phyloP scores from a whole-genome alignment of 2,113 vertebrate species.

The Bothrops jararaca region DNA sequence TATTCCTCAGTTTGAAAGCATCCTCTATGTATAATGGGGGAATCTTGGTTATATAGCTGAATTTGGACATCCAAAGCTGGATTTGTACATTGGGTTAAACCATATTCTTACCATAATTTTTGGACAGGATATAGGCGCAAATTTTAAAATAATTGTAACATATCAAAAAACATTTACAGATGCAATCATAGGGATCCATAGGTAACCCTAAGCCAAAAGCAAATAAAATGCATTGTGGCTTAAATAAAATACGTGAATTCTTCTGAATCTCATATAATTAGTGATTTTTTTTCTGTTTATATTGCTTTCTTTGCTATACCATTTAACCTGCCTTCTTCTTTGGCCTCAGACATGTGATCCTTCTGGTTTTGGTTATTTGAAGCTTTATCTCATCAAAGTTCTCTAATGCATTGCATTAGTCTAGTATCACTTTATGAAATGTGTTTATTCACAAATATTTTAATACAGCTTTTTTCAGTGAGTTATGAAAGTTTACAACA shows the following conservation, averaged over 20 bases:
- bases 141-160: not conserved
- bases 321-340: not conserved
- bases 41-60: too few relatives aligned
- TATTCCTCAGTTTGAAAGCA: too few relatives aligned
- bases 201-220: not conserved
- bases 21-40: too few relatives aligned
- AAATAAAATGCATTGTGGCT: not conserved
- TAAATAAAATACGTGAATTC: not conserved
- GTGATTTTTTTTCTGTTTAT: not conserved
- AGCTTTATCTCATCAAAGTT: not conserved
- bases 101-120: not conserved
- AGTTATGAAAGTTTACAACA: not conserved
- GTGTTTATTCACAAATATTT: not conserved
- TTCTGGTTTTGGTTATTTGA: not conserved
- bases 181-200: not conserved
- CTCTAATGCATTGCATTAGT: not conserved
- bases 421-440: not conserved
- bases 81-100: not conserved
- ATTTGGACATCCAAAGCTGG: not conserved
- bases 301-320: not conserved
- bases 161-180: not conserved
- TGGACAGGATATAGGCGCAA: not conserved
- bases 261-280: not conserved
- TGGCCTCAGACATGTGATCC: not conserved
- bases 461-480: not conserved